These are phyloP conservation scores for Macrosteles quadrilineatus DNA, from an alignment of 1,140 invertebrate species.

Conservation along the genomic window DNA sequence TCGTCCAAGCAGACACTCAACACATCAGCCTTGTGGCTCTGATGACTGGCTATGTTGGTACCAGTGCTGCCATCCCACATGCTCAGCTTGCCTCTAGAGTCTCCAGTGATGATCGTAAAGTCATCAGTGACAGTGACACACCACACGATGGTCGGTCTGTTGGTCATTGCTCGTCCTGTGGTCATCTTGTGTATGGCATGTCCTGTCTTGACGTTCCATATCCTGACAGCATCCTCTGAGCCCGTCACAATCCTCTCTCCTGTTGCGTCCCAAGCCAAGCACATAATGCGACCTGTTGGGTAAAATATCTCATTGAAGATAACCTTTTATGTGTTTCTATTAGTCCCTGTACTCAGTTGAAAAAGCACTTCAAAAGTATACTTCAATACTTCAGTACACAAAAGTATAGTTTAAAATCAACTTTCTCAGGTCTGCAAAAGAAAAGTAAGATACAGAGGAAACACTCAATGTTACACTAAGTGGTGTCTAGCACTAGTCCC, in stretches of 20 bases:
- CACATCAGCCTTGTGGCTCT: constrained; percentile 79
- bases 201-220: constrained; percentile 83
- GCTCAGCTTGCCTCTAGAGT: constrained; percentile 80
- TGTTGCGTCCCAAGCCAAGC: constrained; percentile 77
- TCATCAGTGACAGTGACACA: constrained; percentile 76
- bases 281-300: constrained; percentile 71
- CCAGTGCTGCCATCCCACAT: constrained; percentile 86
- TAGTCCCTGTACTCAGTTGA: too few relatives aligned
- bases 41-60: constrained; percentile 70
- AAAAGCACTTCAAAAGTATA: too few relatives aligned
- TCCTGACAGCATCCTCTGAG: constrained; percentile 77
- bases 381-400: too few relatives aligned
- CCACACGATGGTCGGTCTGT: constrained; percentile 83
- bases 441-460: too few relatives aligned
- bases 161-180: constrained; percentile 60
- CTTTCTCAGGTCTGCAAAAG: too few relatives aligned
- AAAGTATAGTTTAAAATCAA: too few relatives aligned
- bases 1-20: constrained; percentile 70
- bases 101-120: constrained; percentile 85
- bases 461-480: too few relatives aligned
- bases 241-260: constrained; percentile 82
- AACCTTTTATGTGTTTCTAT: neutral
- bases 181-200: constrained; percentile 81
- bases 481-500: too few relatives aligned
- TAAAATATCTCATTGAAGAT: constrained; percentile 10